Evolutionary conservation across 64 coral and sea anemone genomes (phyloP), one percentile per base, ranked within the genome.

Genomic region (Pachyseris speciosa): DNA sequence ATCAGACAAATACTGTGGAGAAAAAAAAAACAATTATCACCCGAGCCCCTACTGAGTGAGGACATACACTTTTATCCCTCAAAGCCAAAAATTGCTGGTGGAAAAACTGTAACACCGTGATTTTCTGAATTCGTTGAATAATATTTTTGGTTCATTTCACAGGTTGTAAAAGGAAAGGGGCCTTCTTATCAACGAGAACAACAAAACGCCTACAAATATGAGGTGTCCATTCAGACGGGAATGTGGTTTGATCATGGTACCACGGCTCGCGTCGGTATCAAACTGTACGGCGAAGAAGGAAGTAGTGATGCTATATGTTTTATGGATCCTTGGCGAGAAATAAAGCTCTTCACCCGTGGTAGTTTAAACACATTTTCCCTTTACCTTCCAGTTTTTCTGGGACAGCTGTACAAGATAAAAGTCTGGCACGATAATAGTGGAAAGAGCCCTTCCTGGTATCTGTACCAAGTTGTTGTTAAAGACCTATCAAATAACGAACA

Each of bases 181-280:
- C 24, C 15, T 16, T 48, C n/a, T 16, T 13, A 24, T 11, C 20
- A 49, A 5, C 15, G 7, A 13, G 81, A 67, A 84, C 6, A 84
- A 27, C 12, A 28, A 4, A 34, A 28, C 31, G 17, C 20, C 4
- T 61, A 72, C n/a, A 28, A 42, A 17, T 91, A 91, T 51, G 52
- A 91, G 29, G 30, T 91, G 5, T 84, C 79, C 25, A 84, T 91
- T 36, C 48, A 84, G 32, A 91, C 89, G 0, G 89, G 89, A 66
- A 75, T 84, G 78, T 91, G 89, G 89, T 45, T 72, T n/a, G 65
- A 40, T 1, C 72, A 74, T 58, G 89, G 89, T 19, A 91, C 89
- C 22, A 84, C 89, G 1, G 76, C 89, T 10, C 59, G 63, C 0
- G 89, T 91, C 34, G 24, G 65, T 25, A 64, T 91, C 2, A 64